Conservation (phyloP, 2,113 vertebrate genomes). For the Heliornis fulica region DNA sequence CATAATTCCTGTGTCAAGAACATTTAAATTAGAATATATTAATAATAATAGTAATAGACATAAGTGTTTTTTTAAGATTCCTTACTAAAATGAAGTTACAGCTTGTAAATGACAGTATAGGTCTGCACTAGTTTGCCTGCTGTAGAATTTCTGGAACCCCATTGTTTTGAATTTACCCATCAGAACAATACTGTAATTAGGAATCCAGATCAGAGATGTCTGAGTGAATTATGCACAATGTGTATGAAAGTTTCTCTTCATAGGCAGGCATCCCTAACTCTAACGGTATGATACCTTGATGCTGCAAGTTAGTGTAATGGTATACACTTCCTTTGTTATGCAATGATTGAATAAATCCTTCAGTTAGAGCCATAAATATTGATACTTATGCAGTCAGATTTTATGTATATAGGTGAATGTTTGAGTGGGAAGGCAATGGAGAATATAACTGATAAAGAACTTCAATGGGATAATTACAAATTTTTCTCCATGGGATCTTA, state of each 20-base stretch:
- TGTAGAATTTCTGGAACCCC: not conserved
- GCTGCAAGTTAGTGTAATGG: not conserved
- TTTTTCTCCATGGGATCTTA: not conserved
- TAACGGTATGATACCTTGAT: not conserved
- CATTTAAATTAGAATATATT: not conserved
- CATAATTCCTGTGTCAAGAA: not conserved
- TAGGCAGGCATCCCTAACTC: not conserved
- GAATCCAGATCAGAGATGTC: not conserved
- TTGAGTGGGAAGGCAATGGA: not conserved
- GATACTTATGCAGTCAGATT: not conserved
- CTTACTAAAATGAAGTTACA: not conserved
- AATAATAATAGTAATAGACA: not conserved
- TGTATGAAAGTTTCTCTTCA: not conserved
- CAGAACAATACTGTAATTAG: not conserved
- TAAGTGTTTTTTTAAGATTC: not conserved
- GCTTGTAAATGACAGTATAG: not conserved
- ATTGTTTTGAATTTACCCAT: not conserved
- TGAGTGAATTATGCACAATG: not conserved
- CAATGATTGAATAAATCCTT: not conserved
- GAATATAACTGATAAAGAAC: not conserved
- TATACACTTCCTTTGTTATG: not conserved
- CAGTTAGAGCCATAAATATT: not conserved
- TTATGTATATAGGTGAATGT: not conserved
- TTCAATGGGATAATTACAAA: not conserved
- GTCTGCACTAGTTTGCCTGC: not conserved